A percentile compares a stretch with the other conserved stretches of the same genome.
phyloP scores from a whole-genome alignment of 1,140 invertebrate genomes.

The Macrostomum lignano region DNA sequence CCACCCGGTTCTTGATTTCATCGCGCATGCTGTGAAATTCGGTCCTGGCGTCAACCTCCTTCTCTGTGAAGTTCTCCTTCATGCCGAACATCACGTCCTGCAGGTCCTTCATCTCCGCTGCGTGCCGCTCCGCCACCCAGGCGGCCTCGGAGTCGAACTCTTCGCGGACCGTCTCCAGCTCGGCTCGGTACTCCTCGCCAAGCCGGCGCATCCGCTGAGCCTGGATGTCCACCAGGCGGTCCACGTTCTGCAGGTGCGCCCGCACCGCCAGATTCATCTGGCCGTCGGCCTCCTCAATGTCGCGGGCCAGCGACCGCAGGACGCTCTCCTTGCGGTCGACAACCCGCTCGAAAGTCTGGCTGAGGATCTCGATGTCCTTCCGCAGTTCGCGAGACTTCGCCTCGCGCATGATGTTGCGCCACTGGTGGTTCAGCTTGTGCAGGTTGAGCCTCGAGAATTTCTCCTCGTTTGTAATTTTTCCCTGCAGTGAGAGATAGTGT shows the following conservation, averaged over 20 bases:
- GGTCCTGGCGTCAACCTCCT: conserved; percentile 23
- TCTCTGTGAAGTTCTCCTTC: conserved; percentile 25
- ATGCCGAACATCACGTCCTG: conserved; percentile 27
- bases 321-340: too few species aligned
- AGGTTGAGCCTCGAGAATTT: conserved; percentile 21
- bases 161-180: too few species aligned
- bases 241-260: too few species aligned
- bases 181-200: too few species aligned
- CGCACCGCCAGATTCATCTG: too few species aligned
- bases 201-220: too few species aligned
- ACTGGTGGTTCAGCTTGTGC: conserved; percentile 28
- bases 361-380: conserved; percentile 40
- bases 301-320: too few species aligned
- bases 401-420: conserved; percentile 27
- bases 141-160: too few species aligned
- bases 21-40: conserved; percentile 26
- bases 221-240: too few species aligned
- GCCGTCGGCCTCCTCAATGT: too few species aligned
- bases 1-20: conserved; percentile 29
- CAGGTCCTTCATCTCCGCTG: conserved; percentile 21
- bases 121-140: conserved; percentile 17
- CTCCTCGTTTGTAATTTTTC: conserved; percentile 27
- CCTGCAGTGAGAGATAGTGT: too few species aligned
- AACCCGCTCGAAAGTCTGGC: conserved; percentile 28
- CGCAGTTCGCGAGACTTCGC: conserved; percentile 50